Evolutionary conservation across 2,797 vertebrate genomes (phyloP).

Genomic region (Protosalanx chinensis): DNA sequence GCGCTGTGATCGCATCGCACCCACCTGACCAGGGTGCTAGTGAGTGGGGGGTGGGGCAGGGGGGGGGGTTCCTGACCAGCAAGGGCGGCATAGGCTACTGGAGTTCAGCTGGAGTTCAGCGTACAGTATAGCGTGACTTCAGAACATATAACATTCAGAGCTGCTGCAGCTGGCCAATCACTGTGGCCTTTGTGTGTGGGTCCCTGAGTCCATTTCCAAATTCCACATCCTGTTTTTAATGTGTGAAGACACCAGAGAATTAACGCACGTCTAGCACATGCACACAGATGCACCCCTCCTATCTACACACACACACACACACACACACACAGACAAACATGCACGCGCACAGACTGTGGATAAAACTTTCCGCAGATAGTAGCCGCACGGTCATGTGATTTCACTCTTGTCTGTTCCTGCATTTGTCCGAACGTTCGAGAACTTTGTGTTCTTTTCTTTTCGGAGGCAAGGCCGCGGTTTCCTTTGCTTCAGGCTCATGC

Average conservation of each 20-base stretch:
- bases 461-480: not conserved
- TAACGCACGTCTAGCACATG: not conserved
- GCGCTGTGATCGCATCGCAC: not conserved
- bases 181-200: not conserved
- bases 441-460: slow-evolving; percentile 8
- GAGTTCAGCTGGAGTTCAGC: not conserved
- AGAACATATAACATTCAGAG: not conserved
- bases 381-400: not conserved
- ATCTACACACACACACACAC: too few relatives aligned
- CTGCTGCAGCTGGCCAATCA: slow-evolving; percentile 3
- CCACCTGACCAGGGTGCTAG: not conserved
- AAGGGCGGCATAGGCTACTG: not conserved
- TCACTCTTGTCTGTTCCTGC: not conserved
- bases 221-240: slow-evolving; percentile 9
- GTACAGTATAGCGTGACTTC: not conserved
- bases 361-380: not conserved
- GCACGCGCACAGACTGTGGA: not conserved
- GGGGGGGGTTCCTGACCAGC: not conserved
- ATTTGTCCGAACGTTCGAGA: not conserved
- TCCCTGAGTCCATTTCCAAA: not conserved
- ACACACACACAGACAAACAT: not conserved
- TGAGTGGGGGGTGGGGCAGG: not conserved
- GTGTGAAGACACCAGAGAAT: slow-evolving; percentile 1
- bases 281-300: not conserved
- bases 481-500: not conserved